Evolutionary conservation across 2,113 vertebrate genomes (phyloP).

Genomic region (Hassar affinis): DNA sequence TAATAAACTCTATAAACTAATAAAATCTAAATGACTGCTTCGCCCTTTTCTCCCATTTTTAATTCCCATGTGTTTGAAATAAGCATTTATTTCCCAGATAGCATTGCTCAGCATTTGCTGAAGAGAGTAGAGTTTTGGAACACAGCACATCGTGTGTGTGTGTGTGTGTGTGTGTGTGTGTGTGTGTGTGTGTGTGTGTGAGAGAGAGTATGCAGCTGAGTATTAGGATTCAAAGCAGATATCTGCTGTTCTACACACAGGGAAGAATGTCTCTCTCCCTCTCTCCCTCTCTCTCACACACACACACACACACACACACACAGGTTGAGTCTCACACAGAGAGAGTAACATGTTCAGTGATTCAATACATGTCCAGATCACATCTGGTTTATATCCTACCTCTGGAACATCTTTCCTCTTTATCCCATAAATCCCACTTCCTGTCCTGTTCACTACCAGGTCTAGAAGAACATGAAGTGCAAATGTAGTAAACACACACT

Average conservation of each 20-base stretch:
- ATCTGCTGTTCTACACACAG: slow-evolving; percentile 17
- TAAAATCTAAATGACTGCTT: not conserved
- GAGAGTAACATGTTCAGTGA: slow-evolving; percentile 17
- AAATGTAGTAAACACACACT: not conserved
- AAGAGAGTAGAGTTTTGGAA: slow-evolving; percentile 1
- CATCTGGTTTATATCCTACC: not conserved
- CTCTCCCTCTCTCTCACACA: not conserved
- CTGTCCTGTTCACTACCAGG: not conserved
- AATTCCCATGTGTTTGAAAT: slow-evolving; percentile 11
- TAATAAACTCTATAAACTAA: slow-evolving; percentile 20
- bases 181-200: slow-evolving; percentile 6
- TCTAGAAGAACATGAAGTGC: not conserved
- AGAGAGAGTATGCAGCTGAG: slow-evolving; percentile 18
- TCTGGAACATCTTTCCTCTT: slow-evolving; percentile 9
- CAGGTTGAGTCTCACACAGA: not conserved
- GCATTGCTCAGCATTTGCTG: slow-evolving; percentile 28
- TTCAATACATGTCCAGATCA: slow-evolving; percentile 5
- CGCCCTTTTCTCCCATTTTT: not conserved
- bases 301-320: slow-evolving; percentile 4
- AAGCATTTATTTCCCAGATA: slow-evolving; percentile 18
- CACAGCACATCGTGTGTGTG: not conserved
- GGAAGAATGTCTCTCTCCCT: slow-evolving; percentile 1
- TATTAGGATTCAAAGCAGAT: slow-evolving; percentile 32
- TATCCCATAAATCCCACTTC: not conserved
- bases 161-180: slow-evolving; percentile 9